Percentiles rank a stretch among this genome's conserved stretches.
phyloP scores from a whole-genome alignment of 2,888 invertebrate species.

The Lottia scabra region DNA sequence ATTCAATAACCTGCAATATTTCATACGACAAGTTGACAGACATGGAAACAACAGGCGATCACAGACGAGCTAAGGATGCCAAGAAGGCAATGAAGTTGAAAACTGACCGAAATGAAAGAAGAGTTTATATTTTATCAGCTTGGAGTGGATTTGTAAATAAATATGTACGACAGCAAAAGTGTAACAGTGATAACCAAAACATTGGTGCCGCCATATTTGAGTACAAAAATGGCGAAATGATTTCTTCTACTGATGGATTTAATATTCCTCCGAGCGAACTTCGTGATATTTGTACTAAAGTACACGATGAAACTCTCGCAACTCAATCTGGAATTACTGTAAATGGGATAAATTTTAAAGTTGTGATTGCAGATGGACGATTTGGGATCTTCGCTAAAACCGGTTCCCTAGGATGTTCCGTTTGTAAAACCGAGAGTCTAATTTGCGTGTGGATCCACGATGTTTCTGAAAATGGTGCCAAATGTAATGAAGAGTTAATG shows the following conservation, averaged over 20 bases:
- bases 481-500: constrained; percentile 57
- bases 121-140: neutral
- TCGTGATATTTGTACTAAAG: neutral
- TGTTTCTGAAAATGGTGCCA: neutral
- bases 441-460: constrained; percentile 46
- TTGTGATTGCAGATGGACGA: constrained; percentile 52
- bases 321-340: constrained; percentile 45
- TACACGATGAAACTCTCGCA: constrained; percentile 4
- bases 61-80: too few relatives aligned
- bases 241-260: neutral
- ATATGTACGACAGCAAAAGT: neutral
- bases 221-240: neutral
- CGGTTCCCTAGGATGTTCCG: constrained; percentile 46
- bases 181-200: neutral
- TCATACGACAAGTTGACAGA: too few relatives aligned
- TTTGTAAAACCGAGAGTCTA: constrained; percentile 49
- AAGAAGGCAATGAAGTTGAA: too few relatives aligned
- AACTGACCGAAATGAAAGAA: neutral
- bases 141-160: neutral
- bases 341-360: constrained; percentile 43
- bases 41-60: too few relatives aligned
- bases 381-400: constrained; percentile 53
- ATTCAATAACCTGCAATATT: too few relatives aligned
- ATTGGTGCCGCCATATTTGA: neutral
- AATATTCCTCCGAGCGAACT: neutral